Base-by-base conservation (phyloP, 2,797 vertebrate genomes). In the Hypotaenidia okinawae region DNA sequence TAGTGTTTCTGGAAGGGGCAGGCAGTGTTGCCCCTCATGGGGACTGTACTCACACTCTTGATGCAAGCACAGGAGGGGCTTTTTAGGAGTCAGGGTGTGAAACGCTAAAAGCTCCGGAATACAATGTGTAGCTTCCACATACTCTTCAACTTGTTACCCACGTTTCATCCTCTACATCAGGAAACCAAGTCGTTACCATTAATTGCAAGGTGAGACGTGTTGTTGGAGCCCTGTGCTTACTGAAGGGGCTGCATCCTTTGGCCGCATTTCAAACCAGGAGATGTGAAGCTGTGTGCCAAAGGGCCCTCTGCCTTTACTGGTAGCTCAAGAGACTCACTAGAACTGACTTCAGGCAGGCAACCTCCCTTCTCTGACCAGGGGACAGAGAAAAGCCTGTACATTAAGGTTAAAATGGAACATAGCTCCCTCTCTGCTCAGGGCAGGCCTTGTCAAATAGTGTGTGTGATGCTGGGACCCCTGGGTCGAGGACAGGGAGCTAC, bases 191-290 rank as follows among this genome's bases (percentile, higher is more conserved):
- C 16, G 3, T 13, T 51, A 2, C 17, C 58, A 52, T 35, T 67
- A 67, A 67, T 84, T 4, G 3, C 54, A 32, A 74, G 45, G 55
- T 55, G 37, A 61, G 43, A 64, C 0, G 0, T 2, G 2, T 54
- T 66, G 61, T 57, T 73, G 49, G 57, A 73, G 28, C 15, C n/a
- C 13, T 19, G 13, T 39, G 41, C 54, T 74, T 80, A 23, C 41
- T 1, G 3, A 64, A 79, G 41, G 57, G 87, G 23, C n/a, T 84
- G 17, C 67, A 33, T 94, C 92, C 28, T 87, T 89, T n/a, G 70
- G 63, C 47, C 1, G 0, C 28, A n/a, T 57, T 87, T 79, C 77
- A 79, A 49, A 43, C 7, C 55, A 89, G 92, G 75, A 92, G 69
- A 64, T 3, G 47, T 75, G 47, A 61, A 33, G 72, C n/a, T 67